Percentiles rank a stretch among this genome's conserved stretches.
Evolutionary conservation across 2,797 vertebrate genomes (phyloP).

Genomic region (Pipistrellus nathusii): DNA sequence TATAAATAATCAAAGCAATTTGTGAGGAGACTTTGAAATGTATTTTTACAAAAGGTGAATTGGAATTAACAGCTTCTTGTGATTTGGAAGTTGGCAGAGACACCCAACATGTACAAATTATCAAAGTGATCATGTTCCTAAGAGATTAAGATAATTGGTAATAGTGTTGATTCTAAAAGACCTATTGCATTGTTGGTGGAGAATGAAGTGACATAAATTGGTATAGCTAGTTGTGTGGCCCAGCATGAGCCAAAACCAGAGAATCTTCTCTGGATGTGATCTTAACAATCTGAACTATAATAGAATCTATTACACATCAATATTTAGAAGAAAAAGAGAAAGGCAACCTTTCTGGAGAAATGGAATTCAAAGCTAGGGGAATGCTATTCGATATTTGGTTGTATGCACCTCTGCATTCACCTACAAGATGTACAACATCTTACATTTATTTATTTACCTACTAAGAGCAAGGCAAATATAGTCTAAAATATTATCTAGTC

Average conservation of each 20-base stretch:
- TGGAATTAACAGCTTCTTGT: conserved; percentile 73
- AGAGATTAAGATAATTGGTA: neutral
- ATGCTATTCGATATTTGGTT: neutral
- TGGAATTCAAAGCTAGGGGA: neutral
- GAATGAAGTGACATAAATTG: neutral
- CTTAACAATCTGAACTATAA: neutral
- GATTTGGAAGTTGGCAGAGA: conserved; percentile 46
- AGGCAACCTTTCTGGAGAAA: neutral
- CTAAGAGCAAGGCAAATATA: neutral
- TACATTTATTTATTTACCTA: neutral
- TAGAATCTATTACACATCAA: neutral
- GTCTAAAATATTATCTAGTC: neutral
- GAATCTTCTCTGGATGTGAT: neutral
- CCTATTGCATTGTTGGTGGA: neutral
- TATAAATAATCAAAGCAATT: neutral
- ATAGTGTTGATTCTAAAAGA: neutral
- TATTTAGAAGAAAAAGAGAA: neutral
- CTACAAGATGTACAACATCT: neutral
- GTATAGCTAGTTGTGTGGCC: neutral
- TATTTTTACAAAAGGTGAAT: conserved; percentile 56
- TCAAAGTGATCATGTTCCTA: conserved; percentile 51
- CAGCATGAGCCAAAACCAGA: neutral
- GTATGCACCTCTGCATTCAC: neutral
- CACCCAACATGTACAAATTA: neutral
- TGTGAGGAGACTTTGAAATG: conserved; percentile 23